Base-by-base conservation (phyloP, 2,113 vertebrate genomes). In the Dromiciops gliroides region DNA sequence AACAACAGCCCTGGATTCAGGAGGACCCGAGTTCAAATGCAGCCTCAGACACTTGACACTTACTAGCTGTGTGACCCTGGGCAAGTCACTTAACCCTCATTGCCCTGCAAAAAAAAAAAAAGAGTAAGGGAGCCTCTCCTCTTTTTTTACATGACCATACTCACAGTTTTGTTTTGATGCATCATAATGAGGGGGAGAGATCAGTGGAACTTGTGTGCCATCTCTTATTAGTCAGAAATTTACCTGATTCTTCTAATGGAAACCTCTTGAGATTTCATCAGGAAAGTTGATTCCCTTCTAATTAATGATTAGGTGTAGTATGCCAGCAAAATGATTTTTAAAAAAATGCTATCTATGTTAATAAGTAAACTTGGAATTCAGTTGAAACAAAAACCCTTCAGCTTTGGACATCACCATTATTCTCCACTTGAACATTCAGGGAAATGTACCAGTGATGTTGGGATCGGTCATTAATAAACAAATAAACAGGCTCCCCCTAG, bases 401-500 rank as follows among this genome's bases (percentile, higher is more conserved):
- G 28, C 92, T 16, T 92, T 92, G 92, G 94, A 3, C 50, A 95
- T 92, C 1, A 11, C 91, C 26, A 90, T 93, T 89, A 93, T 94
- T 96, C 48, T 92, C 90, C 92, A 95, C 48, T 94, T 94, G 90
- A 94, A 95, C 94, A 90, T 92, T 26, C 89, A 92, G 89, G 94
- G 75, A 91, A 93, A 83, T 92, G 6, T 52, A 52, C 91, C 28
- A 92, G 12, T 93, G 12, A 31, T 60, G 31, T 94, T 23, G 60
- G 90, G 24, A 31, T 94, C 14, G 50, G n/a, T 96, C 91, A 92
- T 23, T 28, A 67, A 9, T 28, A 37, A 9, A 50, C 75, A 67
- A 50, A 25, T 90, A 53, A 94, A 7, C 67, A 94, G 49, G 8
- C 2, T 90, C 94, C 96, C 50, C 19, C 94, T 47, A 24, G 48